phyloP scores from a whole-genome alignment of 2,797 vertebrate genomes.

The Accipiter minullus region DNA sequence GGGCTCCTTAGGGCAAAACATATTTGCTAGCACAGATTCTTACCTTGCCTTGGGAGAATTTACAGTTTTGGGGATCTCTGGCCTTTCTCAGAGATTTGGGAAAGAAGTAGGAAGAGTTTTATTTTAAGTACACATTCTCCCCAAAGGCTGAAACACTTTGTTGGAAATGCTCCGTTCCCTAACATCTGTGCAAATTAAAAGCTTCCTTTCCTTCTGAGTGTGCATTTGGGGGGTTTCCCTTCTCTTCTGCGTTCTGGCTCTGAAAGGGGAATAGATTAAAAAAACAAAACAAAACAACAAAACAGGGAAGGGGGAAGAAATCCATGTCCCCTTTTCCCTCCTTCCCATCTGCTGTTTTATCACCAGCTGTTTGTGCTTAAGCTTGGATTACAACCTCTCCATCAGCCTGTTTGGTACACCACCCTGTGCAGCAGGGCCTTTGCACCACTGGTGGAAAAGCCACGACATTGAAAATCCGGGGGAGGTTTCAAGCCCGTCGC shows the following conservation, averaged over 20 bases:
- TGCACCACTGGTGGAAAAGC: not conserved
- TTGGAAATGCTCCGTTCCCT: not conserved
- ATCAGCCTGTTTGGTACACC: not conserved
- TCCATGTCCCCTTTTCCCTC: not conserved
- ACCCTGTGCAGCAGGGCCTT: accelerated
- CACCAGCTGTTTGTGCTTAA: conserved; percentile 50
- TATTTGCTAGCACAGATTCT: not conserved
- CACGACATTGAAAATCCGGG: accelerated
- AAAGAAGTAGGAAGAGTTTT: not conserved
- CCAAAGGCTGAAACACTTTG: not conserved
- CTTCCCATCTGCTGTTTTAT: conserved; percentile 45
- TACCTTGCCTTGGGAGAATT: not conserved
- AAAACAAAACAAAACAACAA: not conserved
- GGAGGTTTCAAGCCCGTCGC: not conserved
- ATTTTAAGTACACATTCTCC: not conserved
- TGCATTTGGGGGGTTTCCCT: not conserved
- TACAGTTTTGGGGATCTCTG: not conserved
- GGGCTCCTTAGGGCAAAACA: accelerated
- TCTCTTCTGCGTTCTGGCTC: not conserved
- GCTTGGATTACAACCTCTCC: conserved; percentile 19
- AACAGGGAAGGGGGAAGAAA: not conserved
- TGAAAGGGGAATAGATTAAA: not conserved
- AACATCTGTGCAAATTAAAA: conserved; percentile 16
- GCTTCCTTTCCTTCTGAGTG: not conserved
- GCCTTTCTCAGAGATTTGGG: not conserved